These are phyloP conservation scores for Malurus melanocephalus DNA, from an alignment of 2,113 vertebrate species.

Conservation along the genomic window DNA sequence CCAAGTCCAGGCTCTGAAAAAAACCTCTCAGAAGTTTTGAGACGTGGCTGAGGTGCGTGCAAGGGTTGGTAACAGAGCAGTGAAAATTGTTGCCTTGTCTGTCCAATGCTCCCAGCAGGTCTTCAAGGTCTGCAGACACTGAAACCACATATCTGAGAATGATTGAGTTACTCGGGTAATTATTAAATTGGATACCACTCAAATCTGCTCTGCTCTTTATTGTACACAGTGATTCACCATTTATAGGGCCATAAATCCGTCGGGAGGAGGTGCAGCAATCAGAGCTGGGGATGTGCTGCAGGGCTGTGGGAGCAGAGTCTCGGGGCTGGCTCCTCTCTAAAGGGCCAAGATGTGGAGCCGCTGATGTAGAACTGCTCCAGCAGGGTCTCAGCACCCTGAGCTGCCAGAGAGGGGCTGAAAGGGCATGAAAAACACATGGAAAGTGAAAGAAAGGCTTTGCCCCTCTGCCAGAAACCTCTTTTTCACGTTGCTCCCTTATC, in stretches of 20 bases:
- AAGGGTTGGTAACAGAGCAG: not conserved
- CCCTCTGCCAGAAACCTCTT: not conserved
- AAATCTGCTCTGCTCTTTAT: conserved; percentile 55
- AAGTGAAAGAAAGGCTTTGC: not conserved
- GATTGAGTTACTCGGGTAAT: conserved; percentile 65
- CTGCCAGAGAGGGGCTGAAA: not conserved
- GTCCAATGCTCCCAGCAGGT: not conserved
- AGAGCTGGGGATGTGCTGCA: too few species aligned
- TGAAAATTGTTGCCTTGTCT: not conserved
- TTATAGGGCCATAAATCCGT: conserved; percentile 62
- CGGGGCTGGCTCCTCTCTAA: not conserved
- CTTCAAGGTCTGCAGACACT: conserved; percentile 25
- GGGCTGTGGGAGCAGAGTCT: not conserved
- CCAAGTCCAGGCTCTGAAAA: not conserved
- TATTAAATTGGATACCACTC: conserved; percentile 69
- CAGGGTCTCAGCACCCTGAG: not conserved
- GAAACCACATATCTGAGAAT: conserved; percentile 57
- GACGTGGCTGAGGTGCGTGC: fast-evolving
- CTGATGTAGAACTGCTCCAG: not conserved
- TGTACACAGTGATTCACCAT: conserved; percentile 53
- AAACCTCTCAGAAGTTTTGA: not conserved
- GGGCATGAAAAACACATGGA: not conserved
- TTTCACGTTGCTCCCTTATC: fast-evolving
- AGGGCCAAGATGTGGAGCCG: not conserved
- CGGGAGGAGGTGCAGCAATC: not conserved